These are phyloP conservation scores for Campopleginae sp. DNA, from an alignment of 2,888 invertebrate species.

Conservation along the genomic window DNA sequence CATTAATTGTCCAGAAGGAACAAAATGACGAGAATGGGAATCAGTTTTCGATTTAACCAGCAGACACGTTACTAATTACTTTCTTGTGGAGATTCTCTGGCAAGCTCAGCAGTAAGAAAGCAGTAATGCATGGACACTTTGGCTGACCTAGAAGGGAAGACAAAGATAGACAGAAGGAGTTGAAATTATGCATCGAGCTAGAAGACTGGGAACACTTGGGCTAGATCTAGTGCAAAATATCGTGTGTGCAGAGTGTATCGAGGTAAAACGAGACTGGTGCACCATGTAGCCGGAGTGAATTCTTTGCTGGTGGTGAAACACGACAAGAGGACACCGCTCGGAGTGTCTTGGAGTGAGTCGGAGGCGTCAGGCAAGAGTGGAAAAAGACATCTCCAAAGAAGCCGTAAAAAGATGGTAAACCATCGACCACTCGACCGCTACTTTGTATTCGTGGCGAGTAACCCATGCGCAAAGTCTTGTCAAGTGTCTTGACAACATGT, in stretches of 20 bases:
- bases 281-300: not conserved
- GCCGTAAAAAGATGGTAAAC: conserved; percentile 59
- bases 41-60: not conserved
- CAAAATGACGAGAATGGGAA: not conserved
- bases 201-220: not conserved
- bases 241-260: conserved; percentile 19
- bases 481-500: conserved; percentile 67
- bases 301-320: not conserved
- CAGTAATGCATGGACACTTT: conserved; percentile 3
- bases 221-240: conserved; percentile 13
- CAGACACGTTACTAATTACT: conserved; percentile 2
- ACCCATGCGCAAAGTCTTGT: conserved; percentile 69
- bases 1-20: not conserved
- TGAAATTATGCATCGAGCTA: conserved; percentile 10
- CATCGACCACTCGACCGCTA: conserved; percentile 56
- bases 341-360: conserved; percentile 36
- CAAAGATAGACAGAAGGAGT: not conserved
- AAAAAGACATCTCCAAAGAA: conserved; percentile 63
- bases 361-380: conserved; percentile 43
- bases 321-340: conserved; percentile 47
- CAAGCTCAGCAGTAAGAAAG: conserved; percentile 1
- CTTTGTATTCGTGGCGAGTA: conserved; percentile 69
- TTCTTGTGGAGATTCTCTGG: not conserved
- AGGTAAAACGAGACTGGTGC: not conserved
- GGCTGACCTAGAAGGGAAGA: not conserved